Base-by-base conservation (phyloP, 2,888 invertebrate genomes). In the Megastigmus dorsalis region DNA sequence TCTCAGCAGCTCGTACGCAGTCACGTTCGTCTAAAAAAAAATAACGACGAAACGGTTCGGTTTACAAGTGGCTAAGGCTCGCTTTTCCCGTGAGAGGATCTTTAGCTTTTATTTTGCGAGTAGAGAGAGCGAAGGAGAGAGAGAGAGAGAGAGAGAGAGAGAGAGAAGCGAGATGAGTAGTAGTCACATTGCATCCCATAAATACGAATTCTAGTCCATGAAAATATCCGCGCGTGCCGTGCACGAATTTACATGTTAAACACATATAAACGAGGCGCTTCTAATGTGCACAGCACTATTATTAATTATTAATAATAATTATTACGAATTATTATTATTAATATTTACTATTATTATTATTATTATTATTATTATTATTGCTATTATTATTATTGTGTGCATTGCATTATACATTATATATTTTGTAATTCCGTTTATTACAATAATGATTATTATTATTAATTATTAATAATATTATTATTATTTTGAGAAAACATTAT, bases 131-230 rank as follows among this genome's bases (percentile, higher is more conserved):
- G 23, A 38, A 33, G 38, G 36, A 20, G 13, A 38, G 30, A 66
- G 38, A 26, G 38, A 66, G 43, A 38, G 20, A 33, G 30, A 66
- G 38, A 26, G 38, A 66, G 43, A 38, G 20, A 33, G 3, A 50
- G 41, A 36, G 7, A 15, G n/a, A 26, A 48, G 9, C 6, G 59
- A 36, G 45, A 38, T 23, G 41, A 57, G 80, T 82, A 83, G 82
- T 82, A 84, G 82, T 83, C 82, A 82, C 83, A 84, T n/a, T 82
- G 82, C 82, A 82, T 83, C 84, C 86, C 83, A 65, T 74, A 62
- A 72, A 84, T 84, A 87, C 85, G 81, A 87, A 87, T 85, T 87
- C 88, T 88, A 88, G 88, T 88, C 88, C 85, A 86, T 82, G 85
- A 84, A 84, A 85, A 85, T 63, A 65, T 67, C 43, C 48, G 66